Conservation (phyloP, 1,140 invertebrate species). For the Drosophila pectinifera region DNA sequence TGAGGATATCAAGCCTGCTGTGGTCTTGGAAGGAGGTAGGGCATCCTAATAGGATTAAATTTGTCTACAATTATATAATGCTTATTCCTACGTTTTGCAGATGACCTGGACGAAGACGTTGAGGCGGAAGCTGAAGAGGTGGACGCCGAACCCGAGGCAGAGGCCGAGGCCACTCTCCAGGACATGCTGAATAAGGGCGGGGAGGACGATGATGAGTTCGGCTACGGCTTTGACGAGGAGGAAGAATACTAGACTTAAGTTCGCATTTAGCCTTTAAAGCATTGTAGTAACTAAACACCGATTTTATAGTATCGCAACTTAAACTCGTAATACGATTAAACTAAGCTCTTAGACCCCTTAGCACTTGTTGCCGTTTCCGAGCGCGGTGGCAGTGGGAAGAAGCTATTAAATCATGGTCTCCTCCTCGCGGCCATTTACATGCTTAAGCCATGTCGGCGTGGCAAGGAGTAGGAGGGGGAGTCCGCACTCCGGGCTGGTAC, state of each 20-base stretch:
- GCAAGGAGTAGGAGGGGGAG: neutral
- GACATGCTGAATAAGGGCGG: conserved; percentile 82
- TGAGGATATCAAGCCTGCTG: conserved; percentile 43
- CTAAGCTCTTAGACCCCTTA: conserved; percentile 35
- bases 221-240: conserved; percentile 83
- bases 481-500: conserved; percentile 15
- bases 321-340: conserved; percentile 64
- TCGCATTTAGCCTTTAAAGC: conserved; percentile 36
- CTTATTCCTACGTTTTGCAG: conserved; percentile 3
- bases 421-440: conserved; percentile 66
- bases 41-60: neutral
- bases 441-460: conserved; percentile 67
- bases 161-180: conserved; percentile 78
- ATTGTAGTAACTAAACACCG: conserved; percentile 29
- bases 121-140: conserved; percentile 58
- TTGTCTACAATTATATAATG: neutral
- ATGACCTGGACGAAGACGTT: conserved; percentile 66
- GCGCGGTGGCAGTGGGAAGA: conserved; percentile 39
- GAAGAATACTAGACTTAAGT: conserved; percentile 59
- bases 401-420: conserved; percentile 70
- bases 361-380: conserved; percentile 52
- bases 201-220: conserved; percentile 74
- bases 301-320: conserved; percentile 34
- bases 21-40: conserved; percentile 56
- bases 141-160: conserved; percentile 64